These are phyloP conservation scores for Cetonia aurata DNA, from an alignment of 2,888 invertebrate species.

Conservation along the genomic window DNA sequence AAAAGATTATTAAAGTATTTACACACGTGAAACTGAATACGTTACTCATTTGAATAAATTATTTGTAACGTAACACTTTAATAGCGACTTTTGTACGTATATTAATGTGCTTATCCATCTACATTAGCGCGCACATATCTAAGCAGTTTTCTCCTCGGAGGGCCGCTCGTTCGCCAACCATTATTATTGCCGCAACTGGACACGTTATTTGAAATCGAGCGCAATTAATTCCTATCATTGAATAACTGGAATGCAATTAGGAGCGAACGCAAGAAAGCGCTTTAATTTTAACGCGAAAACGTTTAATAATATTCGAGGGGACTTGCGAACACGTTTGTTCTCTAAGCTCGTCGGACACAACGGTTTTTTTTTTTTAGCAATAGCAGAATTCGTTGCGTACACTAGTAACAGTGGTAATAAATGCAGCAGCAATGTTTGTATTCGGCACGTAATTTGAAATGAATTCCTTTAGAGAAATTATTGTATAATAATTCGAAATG, in stretches of 20 bases:
- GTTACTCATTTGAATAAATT: too few relatives aligned
- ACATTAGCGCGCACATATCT: too few relatives aligned
- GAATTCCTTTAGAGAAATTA: slow-evolving; percentile 47
- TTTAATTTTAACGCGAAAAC: slow-evolving; percentile 34
- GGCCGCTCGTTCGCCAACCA: too few relatives aligned
- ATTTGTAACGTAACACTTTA: too few relatives aligned
- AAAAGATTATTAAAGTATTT: too few relatives aligned
- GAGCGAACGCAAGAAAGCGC: slow-evolving; percentile 38
- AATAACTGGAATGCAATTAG: slow-evolving; percentile 58
- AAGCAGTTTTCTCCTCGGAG: not conserved
- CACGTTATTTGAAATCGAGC: slow-evolving; percentile 42
- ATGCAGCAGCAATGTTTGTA: not conserved
- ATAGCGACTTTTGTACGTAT: too few relatives aligned
- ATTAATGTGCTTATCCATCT: too few relatives aligned
- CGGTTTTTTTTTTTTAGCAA: not conserved
- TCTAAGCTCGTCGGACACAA: not conserved
- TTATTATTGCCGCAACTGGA: not conserved
- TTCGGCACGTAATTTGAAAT: slow-evolving; percentile 22
- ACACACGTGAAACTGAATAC: too few relatives aligned
- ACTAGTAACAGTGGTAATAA: not conserved
- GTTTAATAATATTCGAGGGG: slow-evolving; percentile 30
- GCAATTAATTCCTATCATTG: slow-evolving; percentile 61
- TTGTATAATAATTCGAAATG: slow-evolving; percentile 44
- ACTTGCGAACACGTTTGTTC: too few relatives aligned
- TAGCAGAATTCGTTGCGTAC: not conserved